A percentile compares a stretch with the other conserved stretches of the same genome.
phyloP scores from a whole-genome alignment of 2,797 vertebrate genomes.

The Sebastes aleutianus region DNA sequence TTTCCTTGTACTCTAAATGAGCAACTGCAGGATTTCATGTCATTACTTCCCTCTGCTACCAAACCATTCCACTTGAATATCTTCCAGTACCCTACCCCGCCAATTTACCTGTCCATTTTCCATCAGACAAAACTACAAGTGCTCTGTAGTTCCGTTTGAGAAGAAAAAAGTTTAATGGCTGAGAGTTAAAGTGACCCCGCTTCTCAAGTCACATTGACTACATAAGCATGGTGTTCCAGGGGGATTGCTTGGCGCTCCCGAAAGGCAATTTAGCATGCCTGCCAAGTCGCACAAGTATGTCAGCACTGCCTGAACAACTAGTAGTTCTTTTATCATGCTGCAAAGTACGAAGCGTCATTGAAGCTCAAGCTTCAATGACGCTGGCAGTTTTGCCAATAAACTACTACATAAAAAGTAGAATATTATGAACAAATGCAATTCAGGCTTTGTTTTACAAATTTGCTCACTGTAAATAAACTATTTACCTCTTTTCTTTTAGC shows the following conservation, averaged over 20 bases:
- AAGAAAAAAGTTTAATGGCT: conserved; percentile 44
- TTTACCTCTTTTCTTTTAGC: conserved; percentile 1
- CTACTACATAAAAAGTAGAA: background rate
- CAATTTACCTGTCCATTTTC: conserved; percentile 42
- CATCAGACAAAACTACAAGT: conserved; percentile 37
- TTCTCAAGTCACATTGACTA: conserved; percentile 69
- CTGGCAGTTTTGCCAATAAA: conserved; percentile 8
- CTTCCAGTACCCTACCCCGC: conserved; percentile 11
- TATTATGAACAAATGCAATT: background rate
- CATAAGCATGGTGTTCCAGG: conserved; percentile 33
- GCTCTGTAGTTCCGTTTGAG: conserved; percentile 31
- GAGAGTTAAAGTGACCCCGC: conserved; percentile 55
- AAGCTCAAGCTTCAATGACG: background rate
- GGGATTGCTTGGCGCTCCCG: conserved; percentile 47
- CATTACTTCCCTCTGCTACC: background rate
- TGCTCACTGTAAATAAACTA: background rate
- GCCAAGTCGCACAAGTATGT: conserved; percentile 55
- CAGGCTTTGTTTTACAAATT: background rate
- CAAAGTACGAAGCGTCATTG: conserved; percentile 9
- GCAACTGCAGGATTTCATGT: background rate
- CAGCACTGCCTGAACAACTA: conserved; percentile 46
- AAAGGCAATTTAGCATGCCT: conserved; percentile 61
- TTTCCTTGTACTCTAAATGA: background rate
- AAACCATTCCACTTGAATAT: conserved; percentile 14
- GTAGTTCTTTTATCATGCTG: conserved; percentile 41